A percentile compares a stretch with the other conserved stretches of the same genome.
Evolutionary conservation across 2,888 invertebrate species (phyloP).

Genomic region (Liopterus haemorrhoidalis): DNA sequence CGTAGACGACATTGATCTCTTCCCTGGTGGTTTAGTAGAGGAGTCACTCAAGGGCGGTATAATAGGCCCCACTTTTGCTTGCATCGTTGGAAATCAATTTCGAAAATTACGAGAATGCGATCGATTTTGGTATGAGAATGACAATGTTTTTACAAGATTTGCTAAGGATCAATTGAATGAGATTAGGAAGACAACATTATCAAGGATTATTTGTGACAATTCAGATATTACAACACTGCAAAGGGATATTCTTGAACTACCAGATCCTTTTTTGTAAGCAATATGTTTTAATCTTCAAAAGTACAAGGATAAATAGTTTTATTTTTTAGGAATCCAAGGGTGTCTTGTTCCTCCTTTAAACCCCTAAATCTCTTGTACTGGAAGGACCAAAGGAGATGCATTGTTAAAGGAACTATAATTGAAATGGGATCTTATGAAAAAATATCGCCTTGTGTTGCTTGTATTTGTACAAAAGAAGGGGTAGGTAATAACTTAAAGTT

Average conservation of each 20-base stretch:
- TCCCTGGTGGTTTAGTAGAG: constrained; percentile 66
- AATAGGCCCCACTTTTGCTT: constrained; percentile 65
- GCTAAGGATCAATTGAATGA: constrained; percentile 55
- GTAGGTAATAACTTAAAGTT: constrained; percentile 35
- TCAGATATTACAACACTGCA: constrained; percentile 53
- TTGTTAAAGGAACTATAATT: constrained; percentile 42
- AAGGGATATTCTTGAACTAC: constrained; percentile 50
- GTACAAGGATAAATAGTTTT: not conserved
- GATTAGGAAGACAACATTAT: constrained; percentile 56
- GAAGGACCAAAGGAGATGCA: constrained; percentile 46
- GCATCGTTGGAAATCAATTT: constrained; percentile 70
- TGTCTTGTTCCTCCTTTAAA: constrained; percentile 54
- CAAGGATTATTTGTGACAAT: constrained; percentile 62
- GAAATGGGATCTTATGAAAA: constrained; percentile 44
- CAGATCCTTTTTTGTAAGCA: constrained; percentile 50
- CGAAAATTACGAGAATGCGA: constrained; percentile 59
- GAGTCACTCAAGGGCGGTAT: constrained; percentile 55
- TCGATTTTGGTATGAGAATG: constrained; percentile 62
- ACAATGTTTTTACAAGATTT: constrained; percentile 22
- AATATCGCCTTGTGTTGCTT: constrained; percentile 48
- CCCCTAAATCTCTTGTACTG: constrained; percentile 55
- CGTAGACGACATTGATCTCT: constrained; percentile 69
- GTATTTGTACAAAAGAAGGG: constrained; percentile 50
- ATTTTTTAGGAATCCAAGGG: constrained; percentile 54
- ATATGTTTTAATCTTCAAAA: constrained; percentile 1